These are phyloP conservation scores for Tetrao urogallus DNA, from an alignment of 2,113 vertebrate species.

Conservation along the genomic window DNA sequence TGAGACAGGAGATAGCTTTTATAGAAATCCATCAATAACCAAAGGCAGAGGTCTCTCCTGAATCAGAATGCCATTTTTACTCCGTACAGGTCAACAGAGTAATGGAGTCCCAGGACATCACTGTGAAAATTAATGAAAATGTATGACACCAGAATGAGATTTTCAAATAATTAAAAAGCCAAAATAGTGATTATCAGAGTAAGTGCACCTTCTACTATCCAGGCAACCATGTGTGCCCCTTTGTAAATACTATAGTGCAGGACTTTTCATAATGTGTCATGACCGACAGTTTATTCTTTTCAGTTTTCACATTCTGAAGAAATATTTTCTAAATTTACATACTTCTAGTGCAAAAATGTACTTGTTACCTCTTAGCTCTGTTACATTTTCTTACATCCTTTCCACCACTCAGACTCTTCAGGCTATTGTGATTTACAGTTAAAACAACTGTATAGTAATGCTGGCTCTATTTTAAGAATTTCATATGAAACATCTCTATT, in stretches of 20 bases:
- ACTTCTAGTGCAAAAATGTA: not conserved
- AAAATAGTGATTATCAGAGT: not conserved
- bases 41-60: not conserved
- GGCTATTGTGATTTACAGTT: not conserved
- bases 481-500: not conserved
- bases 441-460: not conserved
- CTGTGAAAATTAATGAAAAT: not conserved
- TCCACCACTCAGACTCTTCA: not conserved
- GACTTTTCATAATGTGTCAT: not conserved
- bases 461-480: not conserved
- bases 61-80: not conserved
- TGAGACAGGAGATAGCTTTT: not conserved
- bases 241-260: not conserved
- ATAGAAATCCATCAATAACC: not conserved
- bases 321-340: not conserved
- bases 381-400: not conserved
- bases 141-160: not conserved
- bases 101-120: not conserved
- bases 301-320: not conserved
- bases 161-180: not conserved
- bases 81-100: not conserved
- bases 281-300: not conserved
- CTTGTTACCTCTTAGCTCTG: not conserved
- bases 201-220: not conserved
- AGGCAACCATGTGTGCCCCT: not conserved